Base-by-base conservation (phyloP, 2,113 vertebrate species). In the Plecotus auritus region DNA sequence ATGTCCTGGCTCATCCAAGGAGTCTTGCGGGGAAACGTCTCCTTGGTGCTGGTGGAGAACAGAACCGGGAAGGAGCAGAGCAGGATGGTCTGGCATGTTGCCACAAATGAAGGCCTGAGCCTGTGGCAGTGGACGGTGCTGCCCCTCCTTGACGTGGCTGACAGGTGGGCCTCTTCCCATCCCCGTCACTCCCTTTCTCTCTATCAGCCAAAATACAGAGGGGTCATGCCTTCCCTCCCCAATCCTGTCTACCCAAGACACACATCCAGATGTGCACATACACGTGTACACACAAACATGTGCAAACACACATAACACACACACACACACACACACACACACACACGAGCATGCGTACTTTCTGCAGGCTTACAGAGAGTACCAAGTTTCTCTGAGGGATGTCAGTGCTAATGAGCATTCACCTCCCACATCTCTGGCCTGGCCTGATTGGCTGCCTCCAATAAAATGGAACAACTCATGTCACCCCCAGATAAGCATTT, bases 1-100 rank as follows among this genome's bases (percentile, higher is more conserved):
- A 99, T 99, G 98, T 99, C 99, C 90, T 98, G 99, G 97, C 99
- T 99, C 90, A 98, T 98, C 81, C 98, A 94, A 1, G 99, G 99
- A 64, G 92, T 95, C 37, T 98, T 99, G 93, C 98, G 97, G 91
- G 99, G 98, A 97, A 98, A 98, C 3, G 94, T 99, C 40, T 99
- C 99, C 67, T 96, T 99, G 96, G 97, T 98, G 98, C 96, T 99
- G 74, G 96, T 98, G 2, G 99, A 99, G 96, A 99, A 99, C 98
- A 99, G 98, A 94, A 99, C 99, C 0, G 99, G 99, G 26, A 99
- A 98, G 1, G 99, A 99, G 10, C 98, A 99, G 51, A 98, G 98
- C 93, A 97, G 96, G 85, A 98, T 45, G 0, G 97, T 99, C 96
- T 99, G 99, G 99, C 98, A 98, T 28, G 99, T 98, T 0, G 92